Evolutionary conservation across 2,797 vertebrate genomes (phyloP).

Genomic region (Lutra lutra): DNA sequence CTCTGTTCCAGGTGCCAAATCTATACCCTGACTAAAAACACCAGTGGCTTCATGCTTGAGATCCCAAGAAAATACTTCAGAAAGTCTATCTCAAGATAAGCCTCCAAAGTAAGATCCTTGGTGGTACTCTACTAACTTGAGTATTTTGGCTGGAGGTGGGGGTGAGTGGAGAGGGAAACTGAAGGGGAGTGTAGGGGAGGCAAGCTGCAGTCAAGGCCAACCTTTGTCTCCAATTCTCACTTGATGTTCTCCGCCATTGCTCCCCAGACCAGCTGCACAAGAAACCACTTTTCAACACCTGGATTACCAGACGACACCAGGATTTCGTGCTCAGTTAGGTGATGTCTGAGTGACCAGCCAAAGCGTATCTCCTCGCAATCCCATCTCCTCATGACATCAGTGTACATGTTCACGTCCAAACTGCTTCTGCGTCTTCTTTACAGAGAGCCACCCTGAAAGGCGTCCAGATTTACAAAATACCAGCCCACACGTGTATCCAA

Average conservation of each 20-base stretch:
- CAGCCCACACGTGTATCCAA: background rate
- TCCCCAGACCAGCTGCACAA: background rate
- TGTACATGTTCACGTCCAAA: background rate
- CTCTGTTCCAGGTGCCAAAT: background rate
- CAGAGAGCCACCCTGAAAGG: background rate
- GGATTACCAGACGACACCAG: background rate
- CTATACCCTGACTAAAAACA: background rate
- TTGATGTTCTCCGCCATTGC: background rate
- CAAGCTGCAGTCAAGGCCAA: background rate
- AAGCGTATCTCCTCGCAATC: background rate
- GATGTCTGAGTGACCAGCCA: background rate
- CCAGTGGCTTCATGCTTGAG: background rate
- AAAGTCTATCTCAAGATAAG: background rate
- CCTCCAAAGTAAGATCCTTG: background rate
- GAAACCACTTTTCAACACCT: background rate
- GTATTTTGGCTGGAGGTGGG: background rate
- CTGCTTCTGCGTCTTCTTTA: background rate
- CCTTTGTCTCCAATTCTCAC: background rate
- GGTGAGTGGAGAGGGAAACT: background rate
- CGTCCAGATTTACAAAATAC: background rate
- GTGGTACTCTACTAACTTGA: background rate
- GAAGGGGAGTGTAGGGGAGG: background rate
- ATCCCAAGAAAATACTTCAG: background rate
- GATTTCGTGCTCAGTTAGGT: background rate
- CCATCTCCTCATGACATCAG: background rate